Evolutionary conservation across 2,888 invertebrate species (phyloP), one percentile per base, ranked within the genome.

Genomic region (Belgica antarctica): DNA sequence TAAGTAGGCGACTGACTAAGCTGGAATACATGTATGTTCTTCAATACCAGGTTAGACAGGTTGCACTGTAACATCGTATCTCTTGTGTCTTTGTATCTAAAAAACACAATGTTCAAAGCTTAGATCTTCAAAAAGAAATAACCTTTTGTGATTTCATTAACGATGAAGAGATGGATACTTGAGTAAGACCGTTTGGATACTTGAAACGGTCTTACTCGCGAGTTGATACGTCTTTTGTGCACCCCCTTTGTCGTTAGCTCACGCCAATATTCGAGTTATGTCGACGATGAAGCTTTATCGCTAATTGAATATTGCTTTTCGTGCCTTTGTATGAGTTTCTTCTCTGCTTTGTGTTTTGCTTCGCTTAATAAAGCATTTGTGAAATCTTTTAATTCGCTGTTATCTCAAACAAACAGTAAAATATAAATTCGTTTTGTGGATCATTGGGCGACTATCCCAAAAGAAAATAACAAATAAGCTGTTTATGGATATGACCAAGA

Each of bases 251-350:
- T 15, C 12, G 1, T 63, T 24, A 41, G 8, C 7, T 63, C 25
- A 41, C 22, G 63, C 36, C 63, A 63, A 36, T 63, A 24, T 12
- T 31, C 34, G n/a, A n/a, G n/a, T n/a, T n/a, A n/a, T n/a, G n/a
- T n/a, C n/a, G n/a, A n/a, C n/a, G n/a, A n/a, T 31, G 34, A 31
- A 3, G 15, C 19, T 63, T 41, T 63, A 63, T 41, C 41, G 25
- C 41, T 63, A 63, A 63, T 41, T 63, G 41, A 63, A 63, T 63
- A 63, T 41, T 63, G 41, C 41, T 63, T 63, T 63, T 63, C 41
- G 25, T 63, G 41, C 63, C 41, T 63, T 63, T 46, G 25, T 63
- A 22, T 62, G 62, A 34, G 62, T 62, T 31, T 62, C 46, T 62
- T 62, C 5, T 36, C n/a, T 63, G 17, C 19, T 63, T 63, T 63